These are phyloP conservation scores for Sebastes diploproa DNA, from an alignment of 2,797 vertebrate species.

Conservation along the genomic window DNA sequence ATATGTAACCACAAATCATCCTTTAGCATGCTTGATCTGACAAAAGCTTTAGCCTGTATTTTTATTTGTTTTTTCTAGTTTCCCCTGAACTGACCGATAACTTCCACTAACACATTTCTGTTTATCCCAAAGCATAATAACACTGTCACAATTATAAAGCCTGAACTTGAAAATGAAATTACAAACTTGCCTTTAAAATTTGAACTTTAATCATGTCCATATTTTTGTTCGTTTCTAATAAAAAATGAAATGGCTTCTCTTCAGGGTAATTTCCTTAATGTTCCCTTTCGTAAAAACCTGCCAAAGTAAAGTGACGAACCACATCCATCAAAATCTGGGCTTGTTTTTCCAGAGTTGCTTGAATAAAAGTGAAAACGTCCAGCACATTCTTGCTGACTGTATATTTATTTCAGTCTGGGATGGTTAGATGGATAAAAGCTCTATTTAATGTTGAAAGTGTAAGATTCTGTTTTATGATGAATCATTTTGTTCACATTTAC, in stretches of 20 bases:
- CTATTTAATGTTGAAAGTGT: background rate
- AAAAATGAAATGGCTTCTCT: background rate
- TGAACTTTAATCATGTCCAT: background rate
- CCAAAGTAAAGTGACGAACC: background rate
- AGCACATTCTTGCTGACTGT: background rate
- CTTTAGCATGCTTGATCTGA: background rate
- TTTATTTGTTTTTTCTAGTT: background rate
- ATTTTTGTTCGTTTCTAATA: background rate
- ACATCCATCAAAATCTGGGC: background rate
- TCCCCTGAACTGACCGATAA: background rate
- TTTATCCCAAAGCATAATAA: background rate
- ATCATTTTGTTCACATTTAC: background rate
- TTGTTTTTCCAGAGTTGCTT: background rate
- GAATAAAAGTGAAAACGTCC: background rate
- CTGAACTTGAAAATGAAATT: background rate
- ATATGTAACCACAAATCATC: constrained; percentile 23
- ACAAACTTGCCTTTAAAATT: background rate
- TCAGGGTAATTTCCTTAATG: background rate
- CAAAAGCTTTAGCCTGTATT: background rate
- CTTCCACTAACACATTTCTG: background rate
- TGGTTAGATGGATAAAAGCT: background rate
- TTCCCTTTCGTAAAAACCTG: background rate
- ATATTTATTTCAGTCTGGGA: background rate
- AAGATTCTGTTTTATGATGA: background rate
- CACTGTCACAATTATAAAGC: background rate